Evolutionary conservation across 2,113 vertebrate genomes (phyloP).

Genomic region (Thryonomys swinderianus): DNA sequence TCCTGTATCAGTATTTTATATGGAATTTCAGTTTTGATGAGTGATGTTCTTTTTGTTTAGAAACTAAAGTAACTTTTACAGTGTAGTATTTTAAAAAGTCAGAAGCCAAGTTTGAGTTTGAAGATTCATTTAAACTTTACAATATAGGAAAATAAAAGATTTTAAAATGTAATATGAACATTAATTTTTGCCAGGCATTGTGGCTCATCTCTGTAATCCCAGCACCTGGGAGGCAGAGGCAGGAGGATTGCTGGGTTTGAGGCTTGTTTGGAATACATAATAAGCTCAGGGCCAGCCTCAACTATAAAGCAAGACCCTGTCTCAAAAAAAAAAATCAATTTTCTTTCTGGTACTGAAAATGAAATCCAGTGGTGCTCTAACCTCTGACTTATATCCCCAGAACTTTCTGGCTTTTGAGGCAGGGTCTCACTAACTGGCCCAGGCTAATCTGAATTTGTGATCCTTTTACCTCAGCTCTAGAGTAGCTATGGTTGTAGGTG

Average conservation of each 20-base stretch:
- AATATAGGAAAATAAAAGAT: conserved; percentile 11
- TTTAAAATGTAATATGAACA: background rate
- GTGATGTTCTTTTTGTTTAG: background rate
- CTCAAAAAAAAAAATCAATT: no score
- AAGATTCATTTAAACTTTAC: conserved; percentile 11
- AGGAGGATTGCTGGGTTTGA: no score
- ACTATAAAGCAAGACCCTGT: no score
- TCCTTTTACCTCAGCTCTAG: background rate
- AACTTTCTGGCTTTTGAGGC: background rate
- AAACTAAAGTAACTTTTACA: conserved; percentile 26
- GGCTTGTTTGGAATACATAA: no score
- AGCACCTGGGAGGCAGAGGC: no score
- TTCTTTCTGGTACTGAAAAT: background rate
- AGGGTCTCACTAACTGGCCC: background rate
- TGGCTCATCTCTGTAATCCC: no score
- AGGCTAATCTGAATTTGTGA: background rate
- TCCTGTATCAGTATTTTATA: background rate
- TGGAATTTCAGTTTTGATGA: conserved; percentile 35
- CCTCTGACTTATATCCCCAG: background rate
- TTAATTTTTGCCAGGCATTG: conserved; percentile 5
- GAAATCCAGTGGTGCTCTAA: background rate
- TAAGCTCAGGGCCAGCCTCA: no score
- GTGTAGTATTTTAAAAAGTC: background rate
- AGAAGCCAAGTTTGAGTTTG: conserved; percentile 30
- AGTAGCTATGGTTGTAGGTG: background rate